Percentiles rank a stretch among this genome's conserved stretches.
Evolutionary conservation across 2,888 invertebrate genomes (phyloP).

Genomic region (Macropis europaea): DNA sequence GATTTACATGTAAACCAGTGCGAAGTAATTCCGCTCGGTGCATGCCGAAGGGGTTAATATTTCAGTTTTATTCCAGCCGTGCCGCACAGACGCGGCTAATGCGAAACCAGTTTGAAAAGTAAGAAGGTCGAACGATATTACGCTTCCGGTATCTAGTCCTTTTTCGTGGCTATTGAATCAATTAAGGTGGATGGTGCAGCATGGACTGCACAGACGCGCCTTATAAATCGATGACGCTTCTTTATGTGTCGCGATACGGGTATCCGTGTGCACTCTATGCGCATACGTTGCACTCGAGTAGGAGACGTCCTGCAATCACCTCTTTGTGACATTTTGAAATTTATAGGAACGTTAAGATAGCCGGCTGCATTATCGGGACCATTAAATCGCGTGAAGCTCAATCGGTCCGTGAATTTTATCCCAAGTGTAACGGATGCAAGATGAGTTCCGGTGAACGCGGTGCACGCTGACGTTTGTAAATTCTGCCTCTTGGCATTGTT

Average conservation of each 20-base stretch:
- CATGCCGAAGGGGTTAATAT: too few relatives aligned
- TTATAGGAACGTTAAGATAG: conserved; percentile 41
- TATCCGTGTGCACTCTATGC: conserved; percentile 18
- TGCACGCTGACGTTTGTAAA: background rate
- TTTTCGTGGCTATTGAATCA: conserved; percentile 11
- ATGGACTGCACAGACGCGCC: conserved; percentile 4
- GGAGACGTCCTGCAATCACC: conserved; percentile 14
- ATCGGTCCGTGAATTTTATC: conserved; percentile 21
- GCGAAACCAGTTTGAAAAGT: background rate
- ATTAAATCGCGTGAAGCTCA: conserved; percentile 34
- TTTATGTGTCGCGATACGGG: conserved; percentile 32
- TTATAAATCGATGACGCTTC: conserved; percentile 29
- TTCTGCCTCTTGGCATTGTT: background rate
- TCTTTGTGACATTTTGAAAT: conserved; percentile 19
- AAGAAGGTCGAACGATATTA: background rate
- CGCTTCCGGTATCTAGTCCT: background rate
- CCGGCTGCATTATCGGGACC: conserved; percentile 16
- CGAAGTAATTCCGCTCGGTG: too few relatives aligned
- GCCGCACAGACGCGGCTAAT: too few relatives aligned
- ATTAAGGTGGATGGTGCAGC: conserved; percentile 20
- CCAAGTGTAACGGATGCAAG: background rate
- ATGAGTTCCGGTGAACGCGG: background rate
- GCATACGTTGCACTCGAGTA: background rate
- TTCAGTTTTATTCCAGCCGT: too few relatives aligned
- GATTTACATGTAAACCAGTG: too few relatives aligned